Conservation (phyloP, 2,888 invertebrate genomes). For the Stictocephala bisonia region DNA sequence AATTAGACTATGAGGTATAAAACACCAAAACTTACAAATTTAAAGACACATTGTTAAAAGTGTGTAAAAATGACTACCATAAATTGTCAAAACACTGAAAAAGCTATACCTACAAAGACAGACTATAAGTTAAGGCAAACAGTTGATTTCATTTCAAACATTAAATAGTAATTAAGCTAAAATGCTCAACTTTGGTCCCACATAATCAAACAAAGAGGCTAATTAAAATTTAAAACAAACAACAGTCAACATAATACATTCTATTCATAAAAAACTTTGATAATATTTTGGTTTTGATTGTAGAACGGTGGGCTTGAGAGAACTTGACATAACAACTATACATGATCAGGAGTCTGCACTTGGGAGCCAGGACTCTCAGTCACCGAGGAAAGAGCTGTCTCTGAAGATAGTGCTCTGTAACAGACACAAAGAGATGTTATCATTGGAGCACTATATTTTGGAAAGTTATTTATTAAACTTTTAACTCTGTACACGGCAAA, state of each 20-base stretch:
- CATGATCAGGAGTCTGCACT: not conserved
- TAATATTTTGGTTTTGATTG: slow-evolving; percentile 23
- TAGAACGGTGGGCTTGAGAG: slow-evolving; percentile 15
- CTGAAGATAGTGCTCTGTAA: slow-evolving; percentile 68
- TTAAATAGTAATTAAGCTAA: not conserved
- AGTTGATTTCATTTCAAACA: slow-evolving; percentile 14
- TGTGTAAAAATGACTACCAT: not conserved
- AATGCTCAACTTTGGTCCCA: slow-evolving; percentile 25
- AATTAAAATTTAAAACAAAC: slow-evolving; percentile 18
- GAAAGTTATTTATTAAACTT: no score
- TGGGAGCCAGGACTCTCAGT: slow-evolving; percentile 63
- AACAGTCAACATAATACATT: slow-evolving; percentile 12
- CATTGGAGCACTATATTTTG: no score
- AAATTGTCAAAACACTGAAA: slow-evolving; percentile 5
- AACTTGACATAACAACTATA: not conserved
- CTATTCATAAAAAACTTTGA: not conserved
- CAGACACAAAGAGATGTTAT: no score
- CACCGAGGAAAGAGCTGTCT: slow-evolving; percentile 67
- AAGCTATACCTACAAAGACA: slow-evolving; percentile 15
- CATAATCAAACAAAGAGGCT: slow-evolving; percentile 11
- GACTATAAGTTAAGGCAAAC: slow-evolving; percentile 39
- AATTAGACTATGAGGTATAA: slow-evolving; percentile 16
- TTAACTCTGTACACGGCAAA: no score
- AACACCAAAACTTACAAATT: slow-evolving; percentile 30
- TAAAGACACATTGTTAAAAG: slow-evolving; percentile 13